Evolutionary conservation across 2,113 vertebrate species (phyloP), one percentile per base, ranked within the genome.

Genomic region (Myocastor coypus): DNA sequence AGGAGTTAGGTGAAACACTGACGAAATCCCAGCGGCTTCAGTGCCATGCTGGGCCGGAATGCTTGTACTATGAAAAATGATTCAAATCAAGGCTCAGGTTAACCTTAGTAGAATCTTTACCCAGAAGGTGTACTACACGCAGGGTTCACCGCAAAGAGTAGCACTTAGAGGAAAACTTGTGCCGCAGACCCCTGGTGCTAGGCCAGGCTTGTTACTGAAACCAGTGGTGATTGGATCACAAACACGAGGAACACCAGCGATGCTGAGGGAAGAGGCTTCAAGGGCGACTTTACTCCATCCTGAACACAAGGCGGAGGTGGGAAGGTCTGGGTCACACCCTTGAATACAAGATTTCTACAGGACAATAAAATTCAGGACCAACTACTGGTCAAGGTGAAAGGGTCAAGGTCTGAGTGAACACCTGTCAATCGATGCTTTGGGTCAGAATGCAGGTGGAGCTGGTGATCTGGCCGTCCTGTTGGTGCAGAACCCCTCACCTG

Each of bases 331-430:
- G 40, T 84, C 92, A 42, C 3, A 4, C 10, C 66, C 83, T 78
- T 68, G 28, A 87, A 90, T 40, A n/a, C 28, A 7, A 68, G 42
- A n/a, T 88, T 92, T 66, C 63, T 52, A 26, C 26, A 30, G 24
- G 22, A 61, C 40, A 82, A 86, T 64, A 90, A 87, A 88, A 82
- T 88, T 83, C 42, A 11, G 3, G 84, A 92, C 55, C 5, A 64
- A 84, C n/a, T 82, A 52, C 77, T 28, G 6, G 71, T 86, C 89
- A 89, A 12, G 59, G 64, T 85, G 37, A 1, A 0, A 6, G 94
- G 59, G 77, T 46, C 85, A 92, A 84, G 40, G 42, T 90, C 91
- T 75, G n/a, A 94, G 71, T n/a, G 89, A 93, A 95, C 75, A 80
- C 92, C 75, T 77, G 59, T 86, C 42, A 68, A 7, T 82, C 50